A percentile compares a stretch with the other conserved stretches of the same genome.
These are phyloP conservation scores for Ectobius pallidus DNA, from an alignment of 2,888 invertebrate species.

Conservation along the genomic window DNA sequence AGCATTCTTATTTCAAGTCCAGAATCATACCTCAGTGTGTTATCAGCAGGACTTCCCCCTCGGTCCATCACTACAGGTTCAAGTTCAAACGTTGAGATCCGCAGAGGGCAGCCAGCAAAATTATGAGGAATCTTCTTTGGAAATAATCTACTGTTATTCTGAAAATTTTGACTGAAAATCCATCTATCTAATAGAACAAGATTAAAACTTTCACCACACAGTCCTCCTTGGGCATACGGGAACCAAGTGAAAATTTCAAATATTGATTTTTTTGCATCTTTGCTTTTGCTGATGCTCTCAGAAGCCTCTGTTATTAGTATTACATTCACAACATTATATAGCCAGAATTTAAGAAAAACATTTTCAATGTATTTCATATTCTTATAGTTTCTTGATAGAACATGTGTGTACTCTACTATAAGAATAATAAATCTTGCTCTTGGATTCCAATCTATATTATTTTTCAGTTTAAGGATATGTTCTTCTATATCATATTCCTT, in stretches of 20 bases:
- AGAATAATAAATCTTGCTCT: no score
- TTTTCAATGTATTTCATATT: no score
- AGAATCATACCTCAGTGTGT: background rate
- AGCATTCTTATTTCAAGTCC: background rate
- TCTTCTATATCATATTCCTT: no score
- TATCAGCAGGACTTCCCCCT: background rate
- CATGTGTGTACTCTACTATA: no score
- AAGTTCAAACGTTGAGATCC: background rate
- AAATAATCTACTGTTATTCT: background rate
- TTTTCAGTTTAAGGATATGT: no score
- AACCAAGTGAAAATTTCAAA: background rate
- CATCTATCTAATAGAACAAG: background rate
- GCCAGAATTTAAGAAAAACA: no score
- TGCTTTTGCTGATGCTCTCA: no score
- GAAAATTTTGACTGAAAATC: background rate
- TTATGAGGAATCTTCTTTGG: background rate
- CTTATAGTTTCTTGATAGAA: no score
- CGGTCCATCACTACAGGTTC: constrained; percentile 4
- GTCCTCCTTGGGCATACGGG: background rate
- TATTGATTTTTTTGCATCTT: no score
- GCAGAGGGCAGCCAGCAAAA: background rate
- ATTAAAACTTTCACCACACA: background rate
- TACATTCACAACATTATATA: no score
- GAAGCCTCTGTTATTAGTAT: no score
- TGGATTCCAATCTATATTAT: no score